Evolutionary conservation across 2,113 vertebrate genomes (phyloP), one percentile per base, ranked within the genome.

Genomic region (Malurus cyaneus): DNA sequence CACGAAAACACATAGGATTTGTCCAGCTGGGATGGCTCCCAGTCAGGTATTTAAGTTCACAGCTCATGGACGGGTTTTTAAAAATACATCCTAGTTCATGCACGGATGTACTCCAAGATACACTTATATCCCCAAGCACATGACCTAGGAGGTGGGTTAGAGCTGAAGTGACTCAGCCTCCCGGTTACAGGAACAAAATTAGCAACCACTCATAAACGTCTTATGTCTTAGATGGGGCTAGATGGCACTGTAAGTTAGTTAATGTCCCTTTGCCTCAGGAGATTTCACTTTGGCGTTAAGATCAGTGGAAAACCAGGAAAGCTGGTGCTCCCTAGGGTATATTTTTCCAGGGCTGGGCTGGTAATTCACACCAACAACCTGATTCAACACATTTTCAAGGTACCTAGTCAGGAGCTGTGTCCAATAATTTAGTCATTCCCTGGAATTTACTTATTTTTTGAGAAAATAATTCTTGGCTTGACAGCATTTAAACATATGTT

Each of bases 211-310:
- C 89, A 50, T 42, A 80, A 66, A 84, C 20, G 90, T 47, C 82
- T 94, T 94, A 64, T 93, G 90, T 92, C 90, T 92, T 54, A 74
- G 69, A 90, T 7, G 19, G 95, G 94, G 94, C 96, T 97, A 97
- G 96, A 90, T 97, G 96, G 95, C 96, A 97, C 95, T 97, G 80
- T 97, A 90, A 97, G 80, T 95, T 97, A 93, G 93, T 93, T 85
- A 95, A 97, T 96, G 86, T 62, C 78, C 64, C 82, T 93, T 83
- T 49, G 50, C 87, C 85, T 90, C 92, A 14, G 72, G 64, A 95
- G 93, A 60, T 66, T 96, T 88, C 52, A 11, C 56, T 90, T 71
- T 53, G 65, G 86, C 69, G 39, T 62, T 64, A 54, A 1, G 25
- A 84, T 65, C 80, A 61, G 85, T 88, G 88, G 65, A 88, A 96